Conservation (phyloP, 1,140 invertebrate species). For the Akabosia matsudoensis region DNA sequence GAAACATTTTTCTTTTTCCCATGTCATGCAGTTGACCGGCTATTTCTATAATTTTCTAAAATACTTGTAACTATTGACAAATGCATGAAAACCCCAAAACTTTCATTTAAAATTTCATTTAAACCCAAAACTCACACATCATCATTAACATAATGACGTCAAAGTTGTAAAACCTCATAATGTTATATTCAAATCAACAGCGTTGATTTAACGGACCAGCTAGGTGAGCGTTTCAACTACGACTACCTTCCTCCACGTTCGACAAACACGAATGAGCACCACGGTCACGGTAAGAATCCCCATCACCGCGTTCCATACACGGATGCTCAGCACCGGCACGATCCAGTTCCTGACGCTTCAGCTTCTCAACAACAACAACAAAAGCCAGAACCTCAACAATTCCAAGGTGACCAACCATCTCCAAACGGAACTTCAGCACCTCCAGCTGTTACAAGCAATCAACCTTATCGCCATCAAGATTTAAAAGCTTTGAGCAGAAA, state of each 20-base stretch:
- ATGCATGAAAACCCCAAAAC: no score
- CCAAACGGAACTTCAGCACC: not conserved
- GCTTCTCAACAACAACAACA: not conserved
- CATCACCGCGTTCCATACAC: not conserved
- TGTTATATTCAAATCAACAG: no score
- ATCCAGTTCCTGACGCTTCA: not conserved
- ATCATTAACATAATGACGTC: no score
- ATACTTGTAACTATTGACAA: no score
- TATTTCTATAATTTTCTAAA: no score
- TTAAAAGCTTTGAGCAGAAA: constrained; percentile 54
- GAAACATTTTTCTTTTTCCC: no score
- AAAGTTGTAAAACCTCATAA: no score
- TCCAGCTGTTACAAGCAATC: not conserved
- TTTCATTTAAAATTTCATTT: no score
- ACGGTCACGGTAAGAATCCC: not conserved
- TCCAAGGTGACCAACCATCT: not conserved
- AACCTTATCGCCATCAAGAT: constrained; percentile 24
- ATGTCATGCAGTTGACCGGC: no score
- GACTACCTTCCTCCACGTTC: constrained; percentile 1
- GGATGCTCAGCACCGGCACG: not conserved
- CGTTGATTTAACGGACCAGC: not conserved
- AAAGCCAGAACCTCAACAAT: not conserved
- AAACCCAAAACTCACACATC: no score
- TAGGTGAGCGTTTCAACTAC: constrained; percentile 17
- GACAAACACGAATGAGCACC: not conserved